Evolutionary conservation across 2,113 vertebrate genomes (phyloP).

Genomic region (Ophiodon elongatus): DNA sequence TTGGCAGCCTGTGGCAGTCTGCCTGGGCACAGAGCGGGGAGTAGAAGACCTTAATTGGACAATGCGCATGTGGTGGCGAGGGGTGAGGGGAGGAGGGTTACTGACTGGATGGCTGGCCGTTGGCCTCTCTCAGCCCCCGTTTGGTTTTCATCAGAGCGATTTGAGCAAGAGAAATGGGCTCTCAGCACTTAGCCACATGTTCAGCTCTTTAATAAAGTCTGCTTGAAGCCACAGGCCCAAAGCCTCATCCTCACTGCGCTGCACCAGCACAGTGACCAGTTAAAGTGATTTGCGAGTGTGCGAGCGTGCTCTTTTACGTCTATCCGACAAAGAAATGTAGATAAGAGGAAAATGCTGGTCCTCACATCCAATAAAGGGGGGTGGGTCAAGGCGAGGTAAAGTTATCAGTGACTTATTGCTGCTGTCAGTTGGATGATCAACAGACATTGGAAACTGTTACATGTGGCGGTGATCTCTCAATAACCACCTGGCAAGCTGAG

Average conservation of each 20-base stretch:
- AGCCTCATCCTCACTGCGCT: conserved; percentile 17
- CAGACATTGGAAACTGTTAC: neutral
- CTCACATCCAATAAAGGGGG: neutral
- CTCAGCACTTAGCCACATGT: conserved; percentile 60
- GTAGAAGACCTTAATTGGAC: conserved; percentile 80
- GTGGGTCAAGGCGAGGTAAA: conserved; percentile 2
- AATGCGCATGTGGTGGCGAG: conserved; percentile 53
- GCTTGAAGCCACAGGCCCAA: conserved; percentile 19
- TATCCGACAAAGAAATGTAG: neutral
- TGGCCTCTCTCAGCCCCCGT: conserved; percentile 52
- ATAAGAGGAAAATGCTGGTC: neutral
- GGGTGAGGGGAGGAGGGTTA: conserved; percentile 4
- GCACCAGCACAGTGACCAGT: neutral
- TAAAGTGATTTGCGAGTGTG: neutral
- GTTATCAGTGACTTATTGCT: conserved; percentile 2
- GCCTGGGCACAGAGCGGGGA: conserved; percentile 47
- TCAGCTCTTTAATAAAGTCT: conserved; percentile 40
- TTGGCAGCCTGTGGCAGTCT: conserved; percentile 63
- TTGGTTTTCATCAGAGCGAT: conserved; percentile 70
- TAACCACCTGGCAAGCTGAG: conserved; percentile 22
- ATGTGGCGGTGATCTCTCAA: conserved; percentile 21
- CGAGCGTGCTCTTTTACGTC: neutral
- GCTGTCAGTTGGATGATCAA: conserved; percentile 7
- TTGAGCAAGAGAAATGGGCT: conserved; percentile 66
- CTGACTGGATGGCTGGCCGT: conserved; percentile 20